phyloP scores from a whole-genome alignment of 1,140 invertebrate species.

The Monochamus saltuarius region DNA sequence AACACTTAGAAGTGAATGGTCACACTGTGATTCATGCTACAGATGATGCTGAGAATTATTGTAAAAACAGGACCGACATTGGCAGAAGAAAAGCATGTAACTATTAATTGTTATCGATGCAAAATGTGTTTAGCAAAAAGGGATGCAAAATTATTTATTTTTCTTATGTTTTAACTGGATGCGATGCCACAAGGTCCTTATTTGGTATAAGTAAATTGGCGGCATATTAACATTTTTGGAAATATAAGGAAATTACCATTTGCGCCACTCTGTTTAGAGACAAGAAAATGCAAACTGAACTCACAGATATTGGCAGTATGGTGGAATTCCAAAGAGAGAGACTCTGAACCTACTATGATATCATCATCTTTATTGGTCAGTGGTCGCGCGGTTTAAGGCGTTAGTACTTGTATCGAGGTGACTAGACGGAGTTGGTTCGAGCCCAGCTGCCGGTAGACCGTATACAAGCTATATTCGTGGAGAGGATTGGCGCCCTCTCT shows the following conservation, averaged over 20 bases:
- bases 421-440: too few relatives aligned
- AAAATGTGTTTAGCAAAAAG: conserved; percentile 5
- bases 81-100: conserved; percentile 5
- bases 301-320: too few relatives aligned
- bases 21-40: conserved; percentile 3
- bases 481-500: too few relatives aligned
- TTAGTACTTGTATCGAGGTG: too few relatives aligned
- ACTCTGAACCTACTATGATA: too few relatives aligned
- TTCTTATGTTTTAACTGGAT: conserved; percentile 3
- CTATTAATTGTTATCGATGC: background rate
- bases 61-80: background rate
- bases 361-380: too few relatives aligned
- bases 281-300: background rate
- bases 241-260: conserved; percentile 7
- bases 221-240: conserved; percentile 4
- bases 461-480: too few relatives aligned
- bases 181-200: background rate
- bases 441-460: too few relatives aligned
- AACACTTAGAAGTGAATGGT: background rate
- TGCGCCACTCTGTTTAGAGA: conserved; percentile 3
- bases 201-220: conserved; percentile 1
- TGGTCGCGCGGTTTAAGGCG: too few relatives aligned
- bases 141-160: conserved; percentile 3
- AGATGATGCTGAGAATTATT: conserved; percentile 1
- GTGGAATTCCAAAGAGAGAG: too few relatives aligned